Conservation (phyloP, 2,797 vertebrate genomes). For the Chrosomus eos region DNA sequence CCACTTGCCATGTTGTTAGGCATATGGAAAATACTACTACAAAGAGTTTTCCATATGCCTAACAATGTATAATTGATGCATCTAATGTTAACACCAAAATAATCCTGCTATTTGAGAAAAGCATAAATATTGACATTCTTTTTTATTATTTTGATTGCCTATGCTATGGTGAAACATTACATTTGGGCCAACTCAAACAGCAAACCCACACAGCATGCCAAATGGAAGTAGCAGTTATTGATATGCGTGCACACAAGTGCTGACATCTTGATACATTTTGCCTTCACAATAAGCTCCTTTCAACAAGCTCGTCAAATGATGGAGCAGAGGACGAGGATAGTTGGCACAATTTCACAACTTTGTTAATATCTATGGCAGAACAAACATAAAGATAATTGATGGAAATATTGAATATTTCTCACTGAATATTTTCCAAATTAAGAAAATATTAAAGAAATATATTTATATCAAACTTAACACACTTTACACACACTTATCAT, state of each 20-base stretch:
- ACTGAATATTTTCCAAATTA: background rate
- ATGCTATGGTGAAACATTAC: background rate
- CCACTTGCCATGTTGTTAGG: background rate
- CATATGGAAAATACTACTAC: background rate
- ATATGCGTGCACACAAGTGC: background rate
- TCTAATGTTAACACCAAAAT: background rate
- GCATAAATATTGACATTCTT: background rate
- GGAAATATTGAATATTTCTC: no score
- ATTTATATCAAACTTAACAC: background rate
- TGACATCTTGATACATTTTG: conserved; percentile 22
- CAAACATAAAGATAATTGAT: background rate
- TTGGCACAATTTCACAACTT: background rate
- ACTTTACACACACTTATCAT: background rate
- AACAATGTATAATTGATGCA: background rate
- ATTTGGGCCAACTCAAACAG: background rate
- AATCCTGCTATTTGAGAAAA: background rate
- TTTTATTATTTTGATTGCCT: background rate
- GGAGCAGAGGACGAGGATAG: background rate
- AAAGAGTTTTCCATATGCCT: background rate
- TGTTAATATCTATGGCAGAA: background rate
- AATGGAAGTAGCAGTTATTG: background rate
- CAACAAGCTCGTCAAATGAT: conserved; percentile 2
- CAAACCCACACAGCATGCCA: background rate
- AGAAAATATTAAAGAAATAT: background rate
- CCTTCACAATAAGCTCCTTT: conserved; percentile 15